These are phyloP conservation scores for Fistularia tabacaria DNA, from an alignment of 2,797 vertebrate genomes.

Conservation along the genomic window DNA sequence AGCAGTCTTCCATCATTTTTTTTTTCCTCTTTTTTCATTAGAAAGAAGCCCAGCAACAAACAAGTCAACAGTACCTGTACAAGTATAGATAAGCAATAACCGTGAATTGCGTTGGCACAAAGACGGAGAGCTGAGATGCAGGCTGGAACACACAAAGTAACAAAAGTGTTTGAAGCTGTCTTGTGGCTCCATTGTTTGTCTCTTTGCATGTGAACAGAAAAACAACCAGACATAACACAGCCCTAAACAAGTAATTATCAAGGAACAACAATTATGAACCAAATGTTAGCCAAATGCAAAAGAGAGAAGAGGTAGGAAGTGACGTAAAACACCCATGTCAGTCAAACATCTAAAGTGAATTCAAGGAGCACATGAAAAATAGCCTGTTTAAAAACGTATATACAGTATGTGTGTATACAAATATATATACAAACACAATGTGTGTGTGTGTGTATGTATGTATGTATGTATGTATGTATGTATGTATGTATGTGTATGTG, in stretches of 20 bases:
- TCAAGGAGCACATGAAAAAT: constrained; percentile 14
- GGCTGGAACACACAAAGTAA: too few species aligned
- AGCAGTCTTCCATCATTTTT: constrained; percentile 64
- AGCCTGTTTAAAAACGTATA: constrained; percentile 35
- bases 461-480: neutral
- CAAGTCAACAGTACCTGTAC: constrained; percentile 52
- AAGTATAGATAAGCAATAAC: constrained; percentile 55
- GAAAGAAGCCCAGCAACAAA: constrained; percentile 43
- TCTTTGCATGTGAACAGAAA: constrained; percentile 1
- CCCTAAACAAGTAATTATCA: constrained; percentile 23
- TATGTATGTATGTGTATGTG: too few species aligned
- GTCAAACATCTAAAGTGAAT: constrained; percentile 39
- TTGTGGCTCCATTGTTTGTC: constrained; percentile 26
- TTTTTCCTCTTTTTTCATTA: constrained; percentile 49
- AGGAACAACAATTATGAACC: constrained; percentile 3
- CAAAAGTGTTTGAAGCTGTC: constrained; percentile 33
- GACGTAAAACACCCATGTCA: constrained; percentile 42
- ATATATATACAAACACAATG: too few species aligned
- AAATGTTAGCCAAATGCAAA: neutral
- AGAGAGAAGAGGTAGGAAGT: constrained; percentile 26
- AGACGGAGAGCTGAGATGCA: neutral
- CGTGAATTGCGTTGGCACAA: constrained; percentile 34
- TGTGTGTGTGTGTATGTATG: too few species aligned
- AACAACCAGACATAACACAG: constrained; percentile 35
- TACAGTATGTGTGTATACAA: too few species aligned